Conservation (phyloP, 2,797 vertebrate genomes). For the Sphaeramia orbicularis region DNA sequence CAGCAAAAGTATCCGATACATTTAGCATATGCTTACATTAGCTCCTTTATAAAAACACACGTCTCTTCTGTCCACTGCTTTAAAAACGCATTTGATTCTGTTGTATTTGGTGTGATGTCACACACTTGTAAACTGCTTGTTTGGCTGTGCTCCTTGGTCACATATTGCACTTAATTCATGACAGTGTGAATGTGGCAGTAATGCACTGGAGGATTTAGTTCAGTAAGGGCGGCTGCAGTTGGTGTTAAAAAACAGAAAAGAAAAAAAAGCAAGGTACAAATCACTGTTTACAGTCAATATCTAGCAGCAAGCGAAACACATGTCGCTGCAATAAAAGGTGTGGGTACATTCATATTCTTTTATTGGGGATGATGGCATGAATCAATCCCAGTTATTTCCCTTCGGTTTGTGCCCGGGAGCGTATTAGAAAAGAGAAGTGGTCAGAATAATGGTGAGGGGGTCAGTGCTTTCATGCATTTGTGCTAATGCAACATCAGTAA, state of each 20-base stretch:
- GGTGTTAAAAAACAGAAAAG: not conserved
- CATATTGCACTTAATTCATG: too few relatives aligned
- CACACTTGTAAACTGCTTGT: too few relatives aligned
- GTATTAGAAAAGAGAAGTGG: not conserved
- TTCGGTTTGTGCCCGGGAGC: constrained; percentile 1
- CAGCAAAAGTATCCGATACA: too few relatives aligned
- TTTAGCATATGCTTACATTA: too few relatives aligned
- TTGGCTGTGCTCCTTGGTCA: too few relatives aligned
- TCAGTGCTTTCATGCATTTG: constrained; percentile 12
- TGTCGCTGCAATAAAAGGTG: constrained; percentile 6
- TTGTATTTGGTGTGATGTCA: too few relatives aligned
- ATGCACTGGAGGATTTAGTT: too few relatives aligned
- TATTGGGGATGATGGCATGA: constrained; percentile 2
- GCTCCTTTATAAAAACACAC: too few relatives aligned
- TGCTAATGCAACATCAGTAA: constrained; percentile 13
- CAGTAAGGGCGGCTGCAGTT: not conserved
- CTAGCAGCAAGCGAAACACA: not conserved
- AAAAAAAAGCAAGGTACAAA: not conserved
- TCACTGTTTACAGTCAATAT: constrained; percentile 5
- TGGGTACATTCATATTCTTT: not conserved
- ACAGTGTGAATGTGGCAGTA: too few relatives aligned
- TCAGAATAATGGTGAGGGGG: not conserved
- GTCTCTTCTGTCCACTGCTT: too few relatives aligned
- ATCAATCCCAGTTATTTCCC: not conserved
- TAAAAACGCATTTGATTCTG: too few relatives aligned